A percentile compares a stretch with the other conserved stretches of the same genome.
These are phyloP conservation scores for Drosophila persimilis DNA, from an alignment of 1,140 invertebrate genomes.

Conservation along the genomic window DNA sequence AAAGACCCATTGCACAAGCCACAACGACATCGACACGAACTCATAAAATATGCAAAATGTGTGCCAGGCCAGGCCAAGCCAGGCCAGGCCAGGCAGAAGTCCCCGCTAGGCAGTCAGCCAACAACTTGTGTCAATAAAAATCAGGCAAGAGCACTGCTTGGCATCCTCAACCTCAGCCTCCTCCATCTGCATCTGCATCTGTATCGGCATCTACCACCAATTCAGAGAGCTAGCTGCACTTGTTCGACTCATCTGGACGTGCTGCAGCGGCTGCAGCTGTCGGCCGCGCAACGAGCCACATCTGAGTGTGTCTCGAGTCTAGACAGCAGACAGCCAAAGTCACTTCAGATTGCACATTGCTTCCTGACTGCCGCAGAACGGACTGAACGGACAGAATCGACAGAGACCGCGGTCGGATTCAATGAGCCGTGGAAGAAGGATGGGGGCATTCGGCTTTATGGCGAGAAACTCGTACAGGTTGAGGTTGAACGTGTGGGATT, in stretches of 20 bases:
- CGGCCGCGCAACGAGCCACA: conserved; percentile 51
- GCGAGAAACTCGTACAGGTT: not conserved
- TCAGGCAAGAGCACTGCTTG: conserved; percentile 62
- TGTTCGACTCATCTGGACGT: conserved; percentile 57
- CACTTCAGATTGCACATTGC: conserved; percentile 78
- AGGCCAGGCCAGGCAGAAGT: conserved; percentile 23
- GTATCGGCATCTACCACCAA: conserved; percentile 2
- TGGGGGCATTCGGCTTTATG: conserved; percentile 21
- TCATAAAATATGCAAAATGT: conserved; percentile 81
- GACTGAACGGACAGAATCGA: conserved; percentile 28
- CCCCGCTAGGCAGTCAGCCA: conserved; percentile 48
- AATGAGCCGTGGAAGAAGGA: conserved; percentile 44
- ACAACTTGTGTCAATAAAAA: conserved; percentile 79
- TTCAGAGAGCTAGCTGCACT: conserved; percentile 52
- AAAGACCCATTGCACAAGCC: conserved; percentile 64
- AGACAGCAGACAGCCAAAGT: conserved; percentile 78
- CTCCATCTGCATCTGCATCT: not conserved
- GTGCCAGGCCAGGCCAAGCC: conserved; percentile 62
- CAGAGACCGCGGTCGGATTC: conserved; percentile 8
- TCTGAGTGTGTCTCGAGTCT: conserved; percentile 73
- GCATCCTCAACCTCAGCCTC: conserved; percentile 45
- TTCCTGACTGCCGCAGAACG: conserved; percentile 64
- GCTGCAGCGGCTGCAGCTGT: conserved; percentile 38
- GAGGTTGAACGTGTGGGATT: conserved; percentile 15
- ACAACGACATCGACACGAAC: conserved; percentile 71